Evolutionary conservation across 2,888 invertebrate genomes (phyloP).

Genomic region (Callyntrura sp.): DNA sequence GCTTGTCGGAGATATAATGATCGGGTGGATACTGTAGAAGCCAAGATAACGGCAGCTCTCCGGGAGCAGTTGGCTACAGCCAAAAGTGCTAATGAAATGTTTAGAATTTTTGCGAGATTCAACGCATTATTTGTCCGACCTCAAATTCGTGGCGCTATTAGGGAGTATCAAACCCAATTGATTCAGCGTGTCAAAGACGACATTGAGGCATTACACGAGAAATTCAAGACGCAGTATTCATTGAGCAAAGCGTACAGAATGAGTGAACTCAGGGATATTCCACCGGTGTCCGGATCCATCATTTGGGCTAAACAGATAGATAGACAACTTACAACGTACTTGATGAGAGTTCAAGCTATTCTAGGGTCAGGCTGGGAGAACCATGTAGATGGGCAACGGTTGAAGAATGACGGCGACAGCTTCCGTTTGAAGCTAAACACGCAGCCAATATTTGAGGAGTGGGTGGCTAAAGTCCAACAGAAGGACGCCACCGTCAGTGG

Average conservation of each 20-base stretch:
- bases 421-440: slow-evolving; percentile 98
- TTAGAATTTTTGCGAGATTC: slow-evolving; percentile 96
- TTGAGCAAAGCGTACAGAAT: slow-evolving; percentile 97
- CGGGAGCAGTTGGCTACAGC: slow-evolving; percentile 99
- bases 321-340: slow-evolving; percentile 97
- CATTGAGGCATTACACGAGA: slow-evolving; percentile 98
- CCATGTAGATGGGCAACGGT: slow-evolving; percentile 97
- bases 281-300: slow-evolving; percentile 98
- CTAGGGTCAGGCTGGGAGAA: slow-evolving; percentile 96
- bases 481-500: slow-evolving; percentile 97
- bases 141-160: slow-evolving; percentile 99
- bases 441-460: slow-evolving; percentile 99
- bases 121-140: slow-evolving; percentile 99
- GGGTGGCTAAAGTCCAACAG: slow-evolving; percentile 97
- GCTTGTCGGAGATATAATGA: slow-evolving; percentile 99
- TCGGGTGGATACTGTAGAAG: slow-evolving; percentile 98
- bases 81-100: slow-evolving; percentile 99
- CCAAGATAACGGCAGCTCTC: slow-evolving; percentile 98
- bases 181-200: slow-evolving; percentile 99
- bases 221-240: slow-evolving; percentile 99
- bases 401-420: slow-evolving; percentile 99
- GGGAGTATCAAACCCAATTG: slow-evolving; percentile 99
- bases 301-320: slow-evolving; percentile 99
- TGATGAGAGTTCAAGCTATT: slow-evolving; percentile 99
- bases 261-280: slow-evolving; percentile 96